These are phyloP conservation scores for Acanthopleura granulata DNA, from an alignment of 2,888 invertebrate species.

Conservation along the genomic window DNA sequence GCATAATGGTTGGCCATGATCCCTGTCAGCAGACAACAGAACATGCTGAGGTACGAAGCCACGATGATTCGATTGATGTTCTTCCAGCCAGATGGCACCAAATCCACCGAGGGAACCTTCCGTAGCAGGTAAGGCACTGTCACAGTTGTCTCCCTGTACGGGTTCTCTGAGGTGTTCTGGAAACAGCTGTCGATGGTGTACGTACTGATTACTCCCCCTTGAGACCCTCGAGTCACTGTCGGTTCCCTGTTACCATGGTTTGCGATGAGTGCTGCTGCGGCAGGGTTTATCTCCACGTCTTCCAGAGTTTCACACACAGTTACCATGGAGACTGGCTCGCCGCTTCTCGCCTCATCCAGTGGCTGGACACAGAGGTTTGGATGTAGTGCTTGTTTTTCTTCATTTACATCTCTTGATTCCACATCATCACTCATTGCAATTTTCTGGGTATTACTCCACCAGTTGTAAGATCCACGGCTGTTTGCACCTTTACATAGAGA, in stretches of 20 bases:
- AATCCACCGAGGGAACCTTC: constrained; percentile 52
- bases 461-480: too few relatives aligned
- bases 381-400: background rate
- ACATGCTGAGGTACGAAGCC: constrained; percentile 47
- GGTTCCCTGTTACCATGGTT: background rate
- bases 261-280: background rate
- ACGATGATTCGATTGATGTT: constrained; percentile 55
- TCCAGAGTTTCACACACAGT: background rate
- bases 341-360: background rate
- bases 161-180: constrained; percentile 53
- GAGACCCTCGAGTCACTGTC: background rate
- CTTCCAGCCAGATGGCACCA: constrained; percentile 56
- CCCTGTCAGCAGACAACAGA: constrained; percentile 50
- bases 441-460: too few relatives aligned
- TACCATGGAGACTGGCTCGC: background rate
- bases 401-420: background rate
- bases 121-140: constrained; percentile 51
- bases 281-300: constrained; percentile 6
- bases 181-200: constrained; percentile 51
- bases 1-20: constrained; percentile 54
- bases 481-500: too few relatives aligned
- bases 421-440: constrained; percentile 3
- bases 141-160: constrained; percentile 60
- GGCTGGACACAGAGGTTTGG: background rate
- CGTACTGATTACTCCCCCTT: constrained; percentile 20